phyloP scores from a whole-genome alignment of 2,113 vertebrate genomes.

The Nematolebias whitei region DNA sequence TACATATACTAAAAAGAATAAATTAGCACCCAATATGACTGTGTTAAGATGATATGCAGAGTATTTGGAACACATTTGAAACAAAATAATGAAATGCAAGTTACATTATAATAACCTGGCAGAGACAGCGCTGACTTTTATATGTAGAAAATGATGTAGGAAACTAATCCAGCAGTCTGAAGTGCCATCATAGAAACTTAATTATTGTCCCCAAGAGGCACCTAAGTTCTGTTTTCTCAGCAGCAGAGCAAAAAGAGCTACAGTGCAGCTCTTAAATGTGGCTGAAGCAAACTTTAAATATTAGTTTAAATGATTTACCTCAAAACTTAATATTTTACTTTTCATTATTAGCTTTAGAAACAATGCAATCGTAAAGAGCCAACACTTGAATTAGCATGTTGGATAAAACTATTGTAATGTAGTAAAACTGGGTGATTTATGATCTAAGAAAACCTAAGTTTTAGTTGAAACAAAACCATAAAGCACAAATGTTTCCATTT shows the following conservation, averaged over 20 bases:
- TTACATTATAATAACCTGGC: constrained; percentile 51
- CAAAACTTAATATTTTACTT: background rate
- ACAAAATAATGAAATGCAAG: constrained; percentile 52
- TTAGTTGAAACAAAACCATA: background rate
- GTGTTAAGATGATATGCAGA: constrained; percentile 9
- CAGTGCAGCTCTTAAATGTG: constrained; percentile 24
- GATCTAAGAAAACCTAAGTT: background rate
- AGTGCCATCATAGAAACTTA: constrained; percentile 47
- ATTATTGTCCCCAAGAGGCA: constrained; percentile 50
- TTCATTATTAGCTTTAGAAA: background rate
- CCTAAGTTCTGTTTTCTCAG: constrained; percentile 38
- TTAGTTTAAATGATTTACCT: constrained; percentile 1
- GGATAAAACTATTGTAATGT: too few species aligned
- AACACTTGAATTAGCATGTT: too few species aligned
- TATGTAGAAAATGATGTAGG: constrained; percentile 45
- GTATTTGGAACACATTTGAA: constrained; percentile 36
- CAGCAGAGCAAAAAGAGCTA: constrained; percentile 34
- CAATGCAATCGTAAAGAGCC: background rate
- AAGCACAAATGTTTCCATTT: too few species aligned
- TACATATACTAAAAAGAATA: constrained; percentile 17
- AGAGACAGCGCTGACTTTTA: constrained; percentile 50
- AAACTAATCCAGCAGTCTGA: constrained; percentile 51
- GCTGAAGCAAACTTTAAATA: constrained; percentile 14
- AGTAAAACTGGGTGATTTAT: background rate
- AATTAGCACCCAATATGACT: constrained; percentile 27